Conservation (phyloP, 2,888 invertebrate genomes). For the Drosophila pseudotakahashii region DNA sequence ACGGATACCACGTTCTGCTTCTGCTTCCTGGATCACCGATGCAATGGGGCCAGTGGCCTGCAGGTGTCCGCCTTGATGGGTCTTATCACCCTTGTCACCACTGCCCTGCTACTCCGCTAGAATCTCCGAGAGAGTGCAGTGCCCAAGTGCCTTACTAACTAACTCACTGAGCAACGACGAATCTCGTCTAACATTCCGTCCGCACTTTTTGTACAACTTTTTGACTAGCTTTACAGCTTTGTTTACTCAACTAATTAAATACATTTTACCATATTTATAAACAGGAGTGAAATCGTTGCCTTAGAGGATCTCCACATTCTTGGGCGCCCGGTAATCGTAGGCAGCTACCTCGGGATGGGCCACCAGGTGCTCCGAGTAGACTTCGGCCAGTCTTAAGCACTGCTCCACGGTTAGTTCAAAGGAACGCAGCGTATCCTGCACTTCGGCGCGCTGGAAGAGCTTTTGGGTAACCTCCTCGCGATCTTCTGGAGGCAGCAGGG, state of each 20-base stretch:
- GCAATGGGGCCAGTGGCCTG: conserved; percentile 86
- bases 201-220: conserved; percentile 54
- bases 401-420: conserved; percentile 92
- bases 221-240: conserved; percentile 40
- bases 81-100: conserved; percentile 22
- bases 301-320: conserved; percentile 25
- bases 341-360: conserved; percentile 87
- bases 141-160: conserved; percentile 37
- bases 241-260: conserved; percentile 64
- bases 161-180: conserved; percentile 53
- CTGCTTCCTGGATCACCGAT: conserved; percentile 95
- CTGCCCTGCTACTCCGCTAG: conserved; percentile 36
- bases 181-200: conserved; percentile 71
- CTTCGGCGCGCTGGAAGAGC: conserved; percentile 89
- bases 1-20: conserved; percentile 94
- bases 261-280: conserved; percentile 66
- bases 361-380: conserved; percentile 90
- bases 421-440: conserved; percentile 89
- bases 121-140: background rate
- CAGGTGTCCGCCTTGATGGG: conserved; percentile 13
- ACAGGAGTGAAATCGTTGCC: conserved; percentile 45
- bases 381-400: conserved; percentile 90
- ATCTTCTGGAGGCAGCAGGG: conserved; percentile 90
- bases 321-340: conserved; percentile 89
- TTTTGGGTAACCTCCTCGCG: conserved; percentile 88